Evolutionary conservation across 2,113 vertebrate genomes (phyloP), one percentile per base, ranked within the genome.

Genomic region (Nannospalax galili): DNA sequence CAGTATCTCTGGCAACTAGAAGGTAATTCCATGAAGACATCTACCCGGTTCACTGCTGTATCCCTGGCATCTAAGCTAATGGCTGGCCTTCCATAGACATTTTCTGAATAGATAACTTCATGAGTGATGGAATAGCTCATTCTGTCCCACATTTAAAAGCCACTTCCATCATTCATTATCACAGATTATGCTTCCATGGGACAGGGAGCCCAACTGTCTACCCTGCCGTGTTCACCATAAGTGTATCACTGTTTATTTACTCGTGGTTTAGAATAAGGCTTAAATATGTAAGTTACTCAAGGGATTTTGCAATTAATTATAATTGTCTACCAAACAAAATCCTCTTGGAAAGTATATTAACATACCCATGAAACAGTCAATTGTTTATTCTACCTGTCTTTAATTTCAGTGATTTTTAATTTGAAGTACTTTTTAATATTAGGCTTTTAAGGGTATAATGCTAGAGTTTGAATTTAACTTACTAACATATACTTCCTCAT

Each of bases 51-150:
- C 92, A 67, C 75, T 78, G 75, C 69, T 92, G 16, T 82, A 40
- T 78, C 60, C 42, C 20, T 89, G 90, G 67, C 84, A 92, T 74
- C 12, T 62, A 82, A 2, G 16, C 22, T 5, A 92, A 92, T 40
- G 24, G 28, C 30, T 93, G 64, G 92, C 20, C 42, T n/a, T n/a
- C n/a, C n/a, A n/a, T n/a, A n/a, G n/a, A n/a, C n/a, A n/a, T n/a
- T n/a, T n/a, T n/a, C n/a, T n/a, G n/a, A n/a, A 5, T 30, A 12
- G 0, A 91, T 73, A 94, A 80, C 56, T 90, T n/a, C n/a, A n/a
- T 42, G 80, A 75, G 81, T 89, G 69, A 84, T 92, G 95, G 86
- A 94, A 89, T 5, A 94, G 95, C 19, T 84, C 87, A 84, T 93
- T 95, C 58, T 93, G 40, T 4, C 22, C 48, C n/a, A 92, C 9